A percentile compares a stretch with the other conserved stretches of the same genome.
phyloP scores from a whole-genome alignment of 2,113 vertebrate genomes.

The Asarcornis scutulata region DNA sequence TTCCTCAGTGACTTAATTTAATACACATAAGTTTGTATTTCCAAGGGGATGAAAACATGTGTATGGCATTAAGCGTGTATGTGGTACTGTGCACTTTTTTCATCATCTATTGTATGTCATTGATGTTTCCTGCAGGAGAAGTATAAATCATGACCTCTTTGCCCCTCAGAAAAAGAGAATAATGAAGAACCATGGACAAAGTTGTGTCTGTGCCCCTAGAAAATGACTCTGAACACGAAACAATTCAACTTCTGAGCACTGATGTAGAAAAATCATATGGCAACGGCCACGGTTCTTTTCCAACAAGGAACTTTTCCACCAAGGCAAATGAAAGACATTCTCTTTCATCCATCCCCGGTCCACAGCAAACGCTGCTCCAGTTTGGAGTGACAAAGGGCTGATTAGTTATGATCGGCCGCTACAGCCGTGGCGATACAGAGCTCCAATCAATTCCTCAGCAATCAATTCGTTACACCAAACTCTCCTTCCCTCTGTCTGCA shows the following conservation, averaged over 20 bases:
- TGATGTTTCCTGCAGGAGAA: neutral
- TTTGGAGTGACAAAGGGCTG: conserved; percentile 35
- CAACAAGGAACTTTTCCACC: conserved; percentile 36
- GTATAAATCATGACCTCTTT: neutral
- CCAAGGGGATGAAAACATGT: neutral
- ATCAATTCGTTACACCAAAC: conserved; percentile 61
- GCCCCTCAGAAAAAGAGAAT: neutral
- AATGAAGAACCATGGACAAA: neutral
- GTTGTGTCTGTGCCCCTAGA: neutral
- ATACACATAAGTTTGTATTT: neutral
- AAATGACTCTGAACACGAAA: neutral
- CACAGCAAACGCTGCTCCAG: neutral
- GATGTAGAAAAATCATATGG: neutral
- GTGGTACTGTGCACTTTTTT: neutral
- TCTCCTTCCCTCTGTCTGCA: conserved; percentile 5
- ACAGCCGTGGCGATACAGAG: conserved; percentile 18
- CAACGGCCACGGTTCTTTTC: neutral
- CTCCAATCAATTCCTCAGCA: conserved; percentile 46
- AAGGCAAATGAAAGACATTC: conserved; percentile 32
- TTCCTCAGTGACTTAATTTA: conserved; percentile 7
- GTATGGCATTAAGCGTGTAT: neutral
- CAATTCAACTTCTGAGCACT: neutral
- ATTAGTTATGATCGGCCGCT: conserved; percentile 57
- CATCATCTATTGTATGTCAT: neutral
- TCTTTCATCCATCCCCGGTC: neutral